A percentile compares a stretch with the other conserved stretches of the same genome.
These are phyloP conservation scores for Micoletzkya japonica DNA, from an alignment of 2,888 invertebrate genomes.

Conservation along the genomic window DNA sequence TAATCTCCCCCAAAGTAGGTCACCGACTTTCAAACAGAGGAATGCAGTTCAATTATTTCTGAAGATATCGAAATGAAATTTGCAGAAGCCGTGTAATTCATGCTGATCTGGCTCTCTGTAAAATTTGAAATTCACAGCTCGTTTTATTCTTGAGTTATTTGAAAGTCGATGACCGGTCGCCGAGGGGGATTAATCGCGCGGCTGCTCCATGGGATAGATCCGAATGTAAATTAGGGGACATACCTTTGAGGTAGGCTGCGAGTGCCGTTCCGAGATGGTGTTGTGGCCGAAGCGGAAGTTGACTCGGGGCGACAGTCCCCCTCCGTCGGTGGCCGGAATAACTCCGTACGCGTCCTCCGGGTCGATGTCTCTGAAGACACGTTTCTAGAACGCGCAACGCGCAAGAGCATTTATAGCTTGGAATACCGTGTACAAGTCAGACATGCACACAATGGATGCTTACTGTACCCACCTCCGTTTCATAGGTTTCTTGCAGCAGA, in stretches of 20 bases:
- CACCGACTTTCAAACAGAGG: too few species aligned
- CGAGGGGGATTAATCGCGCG: background rate
- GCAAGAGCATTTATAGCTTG: too few species aligned
- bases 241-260: slow-evolving; percentile 23
- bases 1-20: too few species aligned
- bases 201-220: background rate
- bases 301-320: background rate
- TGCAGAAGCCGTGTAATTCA: too few species aligned
- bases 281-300: slow-evolving; percentile 14
- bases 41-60: too few species aligned
- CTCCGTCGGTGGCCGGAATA: slow-evolving; percentile 19
- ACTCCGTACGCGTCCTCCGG: slow-evolving; percentile 27
- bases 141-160: too few species aligned
- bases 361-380: slow-evolving; percentile 14
- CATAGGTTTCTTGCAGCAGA: slow-evolving; percentile 28
- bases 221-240: background rate
- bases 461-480: slow-evolving; percentile 20
- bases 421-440: too few species aligned
- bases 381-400: too few species aligned
- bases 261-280: slow-evolving; percentile 9
- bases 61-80: too few species aligned
- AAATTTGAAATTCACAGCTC: too few species aligned
- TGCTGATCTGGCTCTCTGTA: too few species aligned
- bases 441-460: too few species aligned
- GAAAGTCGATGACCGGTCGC: background rate